These are phyloP conservation scores for Gopherus flavomarginatus DNA, from an alignment of 2,113 vertebrate genomes.

Conservation along the genomic window DNA sequence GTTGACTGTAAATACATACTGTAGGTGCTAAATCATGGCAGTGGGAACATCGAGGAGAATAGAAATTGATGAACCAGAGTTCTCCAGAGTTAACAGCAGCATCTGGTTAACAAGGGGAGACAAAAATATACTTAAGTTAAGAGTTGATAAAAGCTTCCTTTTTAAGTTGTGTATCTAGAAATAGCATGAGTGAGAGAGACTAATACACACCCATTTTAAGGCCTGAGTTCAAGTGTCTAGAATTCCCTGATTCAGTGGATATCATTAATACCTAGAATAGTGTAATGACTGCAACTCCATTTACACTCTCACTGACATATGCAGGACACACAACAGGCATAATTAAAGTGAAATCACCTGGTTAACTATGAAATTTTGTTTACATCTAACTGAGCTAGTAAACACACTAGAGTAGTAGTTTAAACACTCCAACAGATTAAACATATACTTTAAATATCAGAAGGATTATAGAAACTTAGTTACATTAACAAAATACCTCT, in stretches of 20 bases:
- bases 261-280: background rate
- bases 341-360: background rate
- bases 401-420: background rate
- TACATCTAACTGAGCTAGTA: background rate
- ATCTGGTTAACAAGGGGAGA: conserved; percentile 74
- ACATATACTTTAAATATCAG: background rate
- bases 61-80: conserved; percentile 99
- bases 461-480: background rate
- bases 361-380: background rate
- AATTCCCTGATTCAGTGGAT: background rate
- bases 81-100: conserved; percentile 95
- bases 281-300: background rate
- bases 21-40: conserved; percentile 96
- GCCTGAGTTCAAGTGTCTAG: background rate
- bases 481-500: conserved; percentile 13
- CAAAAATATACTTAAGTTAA: background rate
- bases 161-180: background rate
- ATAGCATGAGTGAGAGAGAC: background rate
- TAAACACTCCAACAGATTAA: background rate
- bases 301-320: background rate
- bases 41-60: conserved; percentile 96
- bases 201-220: background rate
- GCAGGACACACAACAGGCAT: fast-evolving
- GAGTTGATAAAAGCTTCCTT: background rate
- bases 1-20: conserved; percentile 75